These are phyloP conservation scores for Chrysina gloriosa DNA, from an alignment of 2,888 invertebrate species.

Conservation along the genomic window DNA sequence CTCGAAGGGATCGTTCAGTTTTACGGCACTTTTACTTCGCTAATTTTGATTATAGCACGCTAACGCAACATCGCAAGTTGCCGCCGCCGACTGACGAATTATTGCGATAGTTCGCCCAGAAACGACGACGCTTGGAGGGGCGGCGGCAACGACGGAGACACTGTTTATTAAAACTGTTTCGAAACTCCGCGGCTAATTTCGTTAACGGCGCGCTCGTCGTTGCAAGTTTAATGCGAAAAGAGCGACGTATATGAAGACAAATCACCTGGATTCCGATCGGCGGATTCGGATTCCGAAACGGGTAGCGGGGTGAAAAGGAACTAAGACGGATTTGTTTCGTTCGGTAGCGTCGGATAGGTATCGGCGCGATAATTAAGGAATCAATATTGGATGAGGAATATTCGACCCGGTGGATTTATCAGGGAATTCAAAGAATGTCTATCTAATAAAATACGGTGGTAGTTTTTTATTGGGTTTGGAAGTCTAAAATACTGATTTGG, in stretches of 20 bases:
- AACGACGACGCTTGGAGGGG: not conserved
- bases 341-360: not conserved
- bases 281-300: not conserved
- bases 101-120: not conserved
- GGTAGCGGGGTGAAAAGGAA: not conserved
- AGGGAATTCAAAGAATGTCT: not conserved
- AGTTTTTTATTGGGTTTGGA: too few species aligned
- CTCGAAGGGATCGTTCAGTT: slow-evolving; percentile 28
- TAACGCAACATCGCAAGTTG: slow-evolving; percentile 28
- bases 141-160: not conserved
- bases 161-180: slow-evolving; percentile 32
- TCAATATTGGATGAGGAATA: slow-evolving; percentile 9
- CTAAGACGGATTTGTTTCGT: slow-evolving; percentile 1
- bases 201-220: slow-evolving; percentile 21
- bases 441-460: too few species aligned
- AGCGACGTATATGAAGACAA: slow-evolving; percentile 21
- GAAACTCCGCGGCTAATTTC: slow-evolving; percentile 28
- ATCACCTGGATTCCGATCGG: slow-evolving; percentile 10
- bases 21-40: slow-evolving; percentile 37
- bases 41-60: slow-evolving; percentile 33
- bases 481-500: too few species aligned
- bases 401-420: not conserved
- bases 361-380: slow-evolving; percentile 1
- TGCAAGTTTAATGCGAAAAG: slow-evolving; percentile 30
- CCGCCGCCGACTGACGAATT: not conserved